Evolutionary conservation across 1,140 invertebrate species (phyloP).

Genomic region (Danaus plexippus): DNA sequence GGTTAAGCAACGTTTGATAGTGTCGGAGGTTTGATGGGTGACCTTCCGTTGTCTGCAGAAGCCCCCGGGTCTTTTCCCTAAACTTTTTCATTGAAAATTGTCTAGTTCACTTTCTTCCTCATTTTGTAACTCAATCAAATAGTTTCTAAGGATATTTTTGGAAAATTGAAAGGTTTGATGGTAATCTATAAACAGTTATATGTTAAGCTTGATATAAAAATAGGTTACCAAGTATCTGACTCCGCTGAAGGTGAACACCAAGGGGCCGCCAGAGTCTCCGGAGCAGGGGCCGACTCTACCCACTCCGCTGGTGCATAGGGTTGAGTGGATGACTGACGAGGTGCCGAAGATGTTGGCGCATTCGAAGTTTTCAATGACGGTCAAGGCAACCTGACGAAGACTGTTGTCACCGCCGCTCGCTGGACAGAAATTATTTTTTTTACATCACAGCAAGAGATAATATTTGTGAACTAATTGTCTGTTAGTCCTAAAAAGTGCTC

Average conservation of each 20-base stretch:
- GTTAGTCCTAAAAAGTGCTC: too few species aligned
- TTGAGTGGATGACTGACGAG: conserved; percentile 15
- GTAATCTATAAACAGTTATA: not conserved
- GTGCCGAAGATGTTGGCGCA: conserved; percentile 22
- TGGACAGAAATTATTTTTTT: too few species aligned
- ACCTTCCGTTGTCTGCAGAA: too few species aligned
- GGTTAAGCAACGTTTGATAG: too few species aligned
- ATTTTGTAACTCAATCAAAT: not conserved
- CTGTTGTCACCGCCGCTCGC: conserved; percentile 13
- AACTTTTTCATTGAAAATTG: too few species aligned
- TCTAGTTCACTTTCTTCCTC: too few species aligned
- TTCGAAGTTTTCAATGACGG: conserved; percentile 28
- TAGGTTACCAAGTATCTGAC: conserved; percentile 15
- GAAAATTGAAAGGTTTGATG: not conserved
- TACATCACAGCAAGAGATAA: too few species aligned
- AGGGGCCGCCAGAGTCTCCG: conserved; percentile 37
- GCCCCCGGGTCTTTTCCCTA: too few species aligned
- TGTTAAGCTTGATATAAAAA: not conserved
- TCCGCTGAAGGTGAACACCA: conserved; percentile 10
- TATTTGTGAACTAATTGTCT: too few species aligned
- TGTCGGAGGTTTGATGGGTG: too few species aligned
- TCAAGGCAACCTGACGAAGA: conserved; percentile 21
- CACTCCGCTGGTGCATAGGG: conserved; percentile 25
- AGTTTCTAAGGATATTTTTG: not conserved
- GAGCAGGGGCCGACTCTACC: conserved; percentile 25